These are phyloP conservation scores for Desoria tigrina DNA, from an alignment of 2,888 invertebrate genomes.

Conservation along the genomic window DNA sequence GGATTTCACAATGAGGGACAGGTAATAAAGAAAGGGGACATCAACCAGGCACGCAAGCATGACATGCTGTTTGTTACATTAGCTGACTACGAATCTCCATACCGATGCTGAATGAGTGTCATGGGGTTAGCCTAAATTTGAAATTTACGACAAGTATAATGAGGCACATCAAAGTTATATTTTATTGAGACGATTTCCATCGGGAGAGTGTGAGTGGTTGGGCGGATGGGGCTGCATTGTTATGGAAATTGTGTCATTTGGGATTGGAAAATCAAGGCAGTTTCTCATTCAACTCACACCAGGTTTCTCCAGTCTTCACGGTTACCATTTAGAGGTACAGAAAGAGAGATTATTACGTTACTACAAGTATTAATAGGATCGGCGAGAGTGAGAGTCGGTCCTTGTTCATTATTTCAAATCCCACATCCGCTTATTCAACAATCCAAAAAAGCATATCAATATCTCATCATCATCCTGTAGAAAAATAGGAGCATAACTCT, in stretches of 20 bases:
- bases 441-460: not conserved
- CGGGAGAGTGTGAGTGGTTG: not conserved
- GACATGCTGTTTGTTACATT: too few relatives aligned
- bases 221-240: conserved; percentile 2
- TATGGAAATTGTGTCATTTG: conserved; percentile 15
- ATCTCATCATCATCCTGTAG: conserved; percentile 6
- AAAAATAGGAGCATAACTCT: conserved; percentile 1
- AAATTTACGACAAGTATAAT: conserved; percentile 8
- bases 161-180: conserved; percentile 6
- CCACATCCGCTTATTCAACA: conserved; percentile 4
- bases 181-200: conserved; percentile 6
- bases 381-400: too few relatives aligned
- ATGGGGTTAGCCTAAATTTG: conserved; percentile 8
- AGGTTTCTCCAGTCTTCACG: conserved; percentile 8
- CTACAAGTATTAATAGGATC: too few relatives aligned
- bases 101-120: too few relatives aligned
- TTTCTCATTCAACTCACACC: conserved; percentile 15
- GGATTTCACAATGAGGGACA: too few relatives aligned
- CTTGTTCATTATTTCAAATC: not conserved
- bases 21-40: too few relatives aligned
- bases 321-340: not conserved
- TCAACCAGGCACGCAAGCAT: too few relatives aligned
- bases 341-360: not conserved
- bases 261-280: conserved; percentile 9
- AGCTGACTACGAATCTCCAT: too few relatives aligned